phyloP scores from a whole-genome alignment of 1,140 invertebrate genomes.

The Hypsibius dujardini region DNA sequence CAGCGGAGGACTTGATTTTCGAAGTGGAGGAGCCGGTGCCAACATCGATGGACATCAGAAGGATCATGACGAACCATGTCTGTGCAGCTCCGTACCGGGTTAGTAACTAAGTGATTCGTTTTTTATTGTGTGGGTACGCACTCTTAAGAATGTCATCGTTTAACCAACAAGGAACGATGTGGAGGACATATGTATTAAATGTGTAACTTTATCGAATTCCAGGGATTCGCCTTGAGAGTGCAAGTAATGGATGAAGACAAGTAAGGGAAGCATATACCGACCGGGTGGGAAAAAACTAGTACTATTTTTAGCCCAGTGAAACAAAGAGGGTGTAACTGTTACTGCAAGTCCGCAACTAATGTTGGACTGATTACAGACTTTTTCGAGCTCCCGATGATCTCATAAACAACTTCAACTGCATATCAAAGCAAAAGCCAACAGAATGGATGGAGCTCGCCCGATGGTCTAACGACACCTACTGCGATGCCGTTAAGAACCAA shows the following conservation, averaged over 20 bases:
- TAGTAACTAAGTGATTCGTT: too few relatives aligned
- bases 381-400: neutral
- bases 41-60: neutral
- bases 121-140: too few relatives aligned
- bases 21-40: neutral
- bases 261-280: neutral
- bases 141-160: too few relatives aligned
- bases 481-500: neutral
- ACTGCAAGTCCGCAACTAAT: too few relatives aligned
- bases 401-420: neutral
- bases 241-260: constrained; percentile 1
- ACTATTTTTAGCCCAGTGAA: too few relatives aligned
- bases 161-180: too few relatives aligned
- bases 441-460: neutral
- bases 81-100: neutral
- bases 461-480: neutral
- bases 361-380: neutral
- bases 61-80: neutral
- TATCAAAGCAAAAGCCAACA: neutral
- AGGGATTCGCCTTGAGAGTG: neutral
- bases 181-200: too few relatives aligned
- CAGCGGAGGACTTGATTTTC: neutral
- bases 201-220: neutral
- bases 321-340: too few relatives aligned
- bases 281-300: neutral